These are phyloP conservation scores for Brienomyrus longianalis DNA, from an alignment of 2,113 vertebrate genomes.

Conservation along the genomic window DNA sequence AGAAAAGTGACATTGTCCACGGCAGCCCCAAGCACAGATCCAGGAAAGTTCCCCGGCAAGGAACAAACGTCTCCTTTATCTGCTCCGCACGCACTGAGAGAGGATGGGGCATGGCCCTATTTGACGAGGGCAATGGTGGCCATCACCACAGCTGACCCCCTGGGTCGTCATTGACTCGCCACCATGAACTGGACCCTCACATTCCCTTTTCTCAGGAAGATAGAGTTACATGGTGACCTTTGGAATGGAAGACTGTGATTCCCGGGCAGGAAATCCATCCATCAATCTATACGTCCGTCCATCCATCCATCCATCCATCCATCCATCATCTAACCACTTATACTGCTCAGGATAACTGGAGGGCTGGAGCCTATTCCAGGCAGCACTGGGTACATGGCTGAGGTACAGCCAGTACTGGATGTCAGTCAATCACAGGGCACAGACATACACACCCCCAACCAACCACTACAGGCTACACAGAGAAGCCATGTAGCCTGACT, in stretches of 20 bases:
- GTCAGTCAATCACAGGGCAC: not conserved
- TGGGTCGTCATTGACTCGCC: not conserved
- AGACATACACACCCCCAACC: not conserved
- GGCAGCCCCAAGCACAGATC: not conserved
- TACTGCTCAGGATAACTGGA: not conserved
- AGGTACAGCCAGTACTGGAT: too few relatives aligned
- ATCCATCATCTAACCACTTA: not conserved
- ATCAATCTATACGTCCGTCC: too few relatives aligned
- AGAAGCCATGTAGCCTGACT: not conserved
- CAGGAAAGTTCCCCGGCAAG: not conserved
- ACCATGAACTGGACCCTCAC: not conserved
- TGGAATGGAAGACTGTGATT: not conserved
- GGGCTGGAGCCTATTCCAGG: not conserved
- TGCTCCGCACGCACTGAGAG: not conserved
- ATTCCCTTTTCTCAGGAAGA: not conserved
- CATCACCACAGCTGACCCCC: not conserved
- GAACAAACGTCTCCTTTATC: not conserved
- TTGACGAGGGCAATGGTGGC: not conserved
- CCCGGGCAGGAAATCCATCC: too few relatives aligned
- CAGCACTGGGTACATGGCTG: not conserved
- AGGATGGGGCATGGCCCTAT: not conserved
- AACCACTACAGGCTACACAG: too few relatives aligned
- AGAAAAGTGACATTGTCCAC: not conserved
- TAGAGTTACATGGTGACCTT: not conserved
- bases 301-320: not conserved